Percentiles rank a stretch among this genome's conserved stretches.
phyloP scores from a whole-genome alignment of 2,888 invertebrate species.

The Stomorhina lunata region DNA sequence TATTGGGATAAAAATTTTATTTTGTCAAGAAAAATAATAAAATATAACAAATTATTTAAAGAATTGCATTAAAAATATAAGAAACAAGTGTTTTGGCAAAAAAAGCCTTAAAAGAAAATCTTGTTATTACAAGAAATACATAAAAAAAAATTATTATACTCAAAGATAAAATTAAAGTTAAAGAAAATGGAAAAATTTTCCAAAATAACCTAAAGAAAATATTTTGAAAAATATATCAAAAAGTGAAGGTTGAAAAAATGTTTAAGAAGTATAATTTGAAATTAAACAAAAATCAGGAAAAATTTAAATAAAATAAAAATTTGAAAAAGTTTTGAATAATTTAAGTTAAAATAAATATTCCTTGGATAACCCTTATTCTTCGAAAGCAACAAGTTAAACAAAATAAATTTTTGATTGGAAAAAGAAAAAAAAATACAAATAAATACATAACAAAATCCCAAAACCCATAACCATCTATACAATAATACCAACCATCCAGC shows the following conservation, averaged over 20 bases:
- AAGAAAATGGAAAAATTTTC: background rate
- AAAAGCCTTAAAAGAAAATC: background rate
- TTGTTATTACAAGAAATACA: background rate
- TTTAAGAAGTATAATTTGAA: background rate
- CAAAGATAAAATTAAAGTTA: conserved; percentile 65
- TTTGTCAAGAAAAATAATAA: background rate
- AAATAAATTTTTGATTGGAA: background rate
- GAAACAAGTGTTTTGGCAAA: background rate
- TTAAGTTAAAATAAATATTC: conserved; percentile 7
- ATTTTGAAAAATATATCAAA: too few species aligned
- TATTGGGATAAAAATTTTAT: conserved; percentile 72
- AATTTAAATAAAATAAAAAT: background rate
- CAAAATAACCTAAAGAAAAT: background rate
- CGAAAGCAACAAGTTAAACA: background rate
- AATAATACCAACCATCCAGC: conserved; percentile 40
- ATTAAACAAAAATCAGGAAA: background rate
- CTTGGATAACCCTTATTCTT: background rate
- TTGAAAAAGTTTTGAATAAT: background rate
- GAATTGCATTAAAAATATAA: background rate
- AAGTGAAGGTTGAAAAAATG: background rate
- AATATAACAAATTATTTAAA: background rate
- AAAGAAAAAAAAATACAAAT: conserved; percentile 3
- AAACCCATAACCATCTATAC: conserved; percentile 39
- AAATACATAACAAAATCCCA: conserved; percentile 24
- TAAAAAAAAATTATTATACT: conserved; percentile 71